Percentiles rank a stretch among this genome's conserved stretches.
These are phyloP conservation scores for Malurus splendens DNA, from an alignment of 2,797 vertebrate species.

Conservation along the genomic window DNA sequence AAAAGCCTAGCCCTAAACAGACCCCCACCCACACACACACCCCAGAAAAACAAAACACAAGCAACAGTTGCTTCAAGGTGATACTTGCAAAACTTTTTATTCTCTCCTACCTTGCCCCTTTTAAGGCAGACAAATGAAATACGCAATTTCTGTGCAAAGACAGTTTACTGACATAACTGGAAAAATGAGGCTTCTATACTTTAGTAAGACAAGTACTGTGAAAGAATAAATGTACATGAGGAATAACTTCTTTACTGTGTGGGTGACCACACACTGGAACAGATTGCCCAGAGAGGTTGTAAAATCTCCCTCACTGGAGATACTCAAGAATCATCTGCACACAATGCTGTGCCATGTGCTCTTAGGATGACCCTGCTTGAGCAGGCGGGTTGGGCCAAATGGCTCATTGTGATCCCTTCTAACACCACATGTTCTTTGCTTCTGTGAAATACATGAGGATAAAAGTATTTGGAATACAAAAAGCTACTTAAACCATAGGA, in stretches of 20 bases:
- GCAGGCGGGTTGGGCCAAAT: background rate
- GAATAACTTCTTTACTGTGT: background rate
- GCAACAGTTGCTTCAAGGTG: background rate
- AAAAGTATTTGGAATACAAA: background rate
- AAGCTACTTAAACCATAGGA: background rate
- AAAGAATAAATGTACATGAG: background rate
- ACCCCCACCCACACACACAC: accelerated
- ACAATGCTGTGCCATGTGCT: background rate
- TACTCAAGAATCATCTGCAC: accelerated
- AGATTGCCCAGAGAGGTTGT: background rate
- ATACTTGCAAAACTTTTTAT: background rate
- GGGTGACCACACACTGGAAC: background rate
- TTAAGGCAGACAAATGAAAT: background rate
- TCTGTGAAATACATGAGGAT: background rate
- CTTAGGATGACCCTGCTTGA: background rate
- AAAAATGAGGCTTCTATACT: background rate
- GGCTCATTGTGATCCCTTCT: background rate
- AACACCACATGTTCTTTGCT: background rate
- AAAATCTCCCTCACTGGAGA: background rate
- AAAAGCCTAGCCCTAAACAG: background rate
- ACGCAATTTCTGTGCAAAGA: background rate
- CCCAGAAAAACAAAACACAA: background rate
- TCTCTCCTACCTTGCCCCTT: background rate
- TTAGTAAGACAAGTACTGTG: background rate
- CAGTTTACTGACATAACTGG: background rate